Evolutionary conservation across 1,140 invertebrate genomes (phyloP).

Genomic region (Drosophila murphyi): DNA sequence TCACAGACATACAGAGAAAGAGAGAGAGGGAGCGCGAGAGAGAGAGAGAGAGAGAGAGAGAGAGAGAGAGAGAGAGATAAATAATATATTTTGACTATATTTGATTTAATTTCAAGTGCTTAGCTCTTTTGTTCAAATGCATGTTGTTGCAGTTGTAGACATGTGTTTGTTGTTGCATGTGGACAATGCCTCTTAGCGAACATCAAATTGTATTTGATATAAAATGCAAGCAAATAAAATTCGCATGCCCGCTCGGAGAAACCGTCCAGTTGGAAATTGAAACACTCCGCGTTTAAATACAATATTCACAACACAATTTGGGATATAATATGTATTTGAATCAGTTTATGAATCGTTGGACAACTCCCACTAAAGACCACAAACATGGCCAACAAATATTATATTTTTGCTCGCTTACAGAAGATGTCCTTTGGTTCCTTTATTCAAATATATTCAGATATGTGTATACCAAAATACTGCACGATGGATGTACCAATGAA

Average conservation of each 20-base stretch:
- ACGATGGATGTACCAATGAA: no score
- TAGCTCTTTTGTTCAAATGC: not conserved
- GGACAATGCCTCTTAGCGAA: slow-evolving; percentile 37
- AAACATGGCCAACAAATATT: no score
- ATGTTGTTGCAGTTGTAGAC: not conserved
- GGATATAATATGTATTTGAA: no score
- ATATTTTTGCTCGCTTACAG: not conserved
- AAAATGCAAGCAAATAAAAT: slow-evolving; percentile 32
- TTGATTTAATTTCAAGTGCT: not conserved
- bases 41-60: not conserved
- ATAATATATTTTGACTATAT: no score
- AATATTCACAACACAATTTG: no score
- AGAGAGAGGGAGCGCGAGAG: not conserved
- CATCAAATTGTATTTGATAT: slow-evolving; percentile 41
- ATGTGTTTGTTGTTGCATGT: not conserved
- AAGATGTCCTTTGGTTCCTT: no score
- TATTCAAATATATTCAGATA: no score
- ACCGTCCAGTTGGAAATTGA: slow-evolving; percentile 5
- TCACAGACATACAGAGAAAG: not conserved
- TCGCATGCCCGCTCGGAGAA: slow-evolving; percentile 41
- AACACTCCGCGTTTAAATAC: no score
- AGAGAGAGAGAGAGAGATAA: not conserved
- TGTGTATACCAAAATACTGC: no score
- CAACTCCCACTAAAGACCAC: no score
- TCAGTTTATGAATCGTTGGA: no score